Conservation (phyloP, 2,113 vertebrate species). For the Lutjanus erythropterus region DNA sequence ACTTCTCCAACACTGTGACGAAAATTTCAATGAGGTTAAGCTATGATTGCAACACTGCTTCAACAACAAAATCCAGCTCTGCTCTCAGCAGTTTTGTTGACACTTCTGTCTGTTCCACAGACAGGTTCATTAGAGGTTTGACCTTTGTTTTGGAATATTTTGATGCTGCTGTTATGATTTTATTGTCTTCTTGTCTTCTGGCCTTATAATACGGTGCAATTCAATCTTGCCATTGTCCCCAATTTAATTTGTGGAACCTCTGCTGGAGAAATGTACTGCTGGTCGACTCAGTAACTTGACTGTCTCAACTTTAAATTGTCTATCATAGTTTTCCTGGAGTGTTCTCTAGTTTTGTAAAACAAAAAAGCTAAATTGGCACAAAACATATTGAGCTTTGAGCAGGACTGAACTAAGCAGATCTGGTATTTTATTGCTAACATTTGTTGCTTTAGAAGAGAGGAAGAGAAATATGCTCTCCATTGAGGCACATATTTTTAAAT, state of each 20-base stretch:
- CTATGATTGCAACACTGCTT: conserved; percentile 62
- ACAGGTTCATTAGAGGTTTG: conserved; percentile 13
- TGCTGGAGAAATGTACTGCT: neutral
- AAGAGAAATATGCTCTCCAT: neutral
- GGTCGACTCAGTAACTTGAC: neutral
- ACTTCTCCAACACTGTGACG: conserved; percentile 49
- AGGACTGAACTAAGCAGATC: conserved; percentile 17
- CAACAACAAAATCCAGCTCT: conserved; percentile 30
- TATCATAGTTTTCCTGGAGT: conserved; percentile 7
- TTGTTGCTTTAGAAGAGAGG: conserved; percentile 16
- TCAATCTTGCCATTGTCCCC: neutral
- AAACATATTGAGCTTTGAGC: conserved; percentile 23
- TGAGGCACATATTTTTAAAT: conserved; percentile 3
- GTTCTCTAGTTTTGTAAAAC: neutral
- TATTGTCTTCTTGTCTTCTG: conserved; percentile 7
- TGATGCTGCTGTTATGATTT: neutral
- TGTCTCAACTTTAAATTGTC: neutral
- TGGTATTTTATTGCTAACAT: conserved; percentile 31
- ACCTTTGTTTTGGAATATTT: conserved; percentile 4
- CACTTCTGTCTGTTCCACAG: conserved; percentile 7
- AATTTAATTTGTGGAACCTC: conserved; percentile 5
- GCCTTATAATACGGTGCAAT: neutral
- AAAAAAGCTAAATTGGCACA: conserved; percentile 5
- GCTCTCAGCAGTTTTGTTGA: conserved; percentile 40
- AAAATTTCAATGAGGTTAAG: conserved; percentile 55